Percentiles rank a stretch among this genome's conserved stretches.
These are phyloP conservation scores for Drosophila sechellia DNA, from an alignment of 1,140 invertebrate genomes.

Conservation along the genomic window DNA sequence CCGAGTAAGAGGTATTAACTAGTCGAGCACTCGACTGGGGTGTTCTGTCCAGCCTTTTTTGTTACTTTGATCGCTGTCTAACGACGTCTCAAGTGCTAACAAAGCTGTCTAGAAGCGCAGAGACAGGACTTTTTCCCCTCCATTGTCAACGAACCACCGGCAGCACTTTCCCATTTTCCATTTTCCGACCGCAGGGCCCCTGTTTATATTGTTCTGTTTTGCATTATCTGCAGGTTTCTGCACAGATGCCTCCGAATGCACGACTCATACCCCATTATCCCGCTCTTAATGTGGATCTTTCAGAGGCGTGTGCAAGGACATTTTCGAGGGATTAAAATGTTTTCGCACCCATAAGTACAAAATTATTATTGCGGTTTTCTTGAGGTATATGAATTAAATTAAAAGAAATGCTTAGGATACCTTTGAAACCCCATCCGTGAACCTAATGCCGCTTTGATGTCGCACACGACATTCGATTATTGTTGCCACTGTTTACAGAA, in stretches of 20 bases:
- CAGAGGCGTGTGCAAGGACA: background rate
- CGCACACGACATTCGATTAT: slow-evolving; percentile 10
- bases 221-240: slow-evolving; percentile 56
- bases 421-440: background rate
- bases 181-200: background rate
- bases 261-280: background rate
- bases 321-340: background rate
- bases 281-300: background rate
- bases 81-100: slow-evolving; percentile 45
- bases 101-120: slow-evolving; percentile 37
- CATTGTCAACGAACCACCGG: slow-evolving; percentile 25
- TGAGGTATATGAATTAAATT: background rate
- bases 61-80: slow-evolving; percentile 16
- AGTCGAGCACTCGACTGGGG: slow-evolving; percentile 7
- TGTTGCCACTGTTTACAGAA: slow-evolving; percentile 32
- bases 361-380: background rate
- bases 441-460: background rate
- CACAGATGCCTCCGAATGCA: slow-evolving; percentile 50
- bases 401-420: background rate
- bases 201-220: slow-evolving; percentile 52
- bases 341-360: background rate
- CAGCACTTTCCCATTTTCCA: slow-evolving; percentile 16
- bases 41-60: background rate
- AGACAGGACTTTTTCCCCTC: background rate
- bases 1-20: no score